phyloP scores from a whole-genome alignment of 2,888 invertebrate species.

The Sminthurinus aureus region DNA sequence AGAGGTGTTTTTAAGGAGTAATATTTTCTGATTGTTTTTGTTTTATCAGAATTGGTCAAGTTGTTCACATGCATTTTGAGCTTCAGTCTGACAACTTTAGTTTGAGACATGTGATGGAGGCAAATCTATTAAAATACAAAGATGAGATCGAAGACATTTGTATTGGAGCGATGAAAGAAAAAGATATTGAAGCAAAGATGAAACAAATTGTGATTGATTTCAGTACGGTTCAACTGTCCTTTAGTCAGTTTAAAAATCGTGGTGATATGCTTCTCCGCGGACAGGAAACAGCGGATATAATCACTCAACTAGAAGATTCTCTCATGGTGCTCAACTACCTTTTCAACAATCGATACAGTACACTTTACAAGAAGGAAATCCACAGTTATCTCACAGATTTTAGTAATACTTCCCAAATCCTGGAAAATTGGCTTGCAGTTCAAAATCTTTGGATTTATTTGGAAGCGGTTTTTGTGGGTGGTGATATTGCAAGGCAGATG shows the following conservation, averaged over 20 bases:
- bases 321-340: slow-evolving; percentile 86
- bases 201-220: slow-evolving; percentile 70
- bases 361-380: slow-evolving; percentile 85
- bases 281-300: slow-evolving; percentile 77
- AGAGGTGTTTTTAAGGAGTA: too few relatives aligned
- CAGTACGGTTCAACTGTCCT: slow-evolving; percentile 62
- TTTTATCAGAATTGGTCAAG: slow-evolving; percentile 68
- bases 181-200: slow-evolving; percentile 88
- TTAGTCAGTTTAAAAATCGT: slow-evolving; percentile 78
- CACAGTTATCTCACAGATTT: slow-evolving; percentile 82
- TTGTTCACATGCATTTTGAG: slow-evolving; percentile 75
- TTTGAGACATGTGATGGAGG: slow-evolving; percentile 82
- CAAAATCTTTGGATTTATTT: slow-evolving; percentile 90
- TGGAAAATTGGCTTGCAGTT: slow-evolving; percentile 85
- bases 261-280: slow-evolving; percentile 84
- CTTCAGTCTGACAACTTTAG: slow-evolving; percentile 82
- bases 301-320: slow-evolving; percentile 81
- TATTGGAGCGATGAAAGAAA: slow-evolving; percentile 87
- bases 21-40: too few relatives aligned
- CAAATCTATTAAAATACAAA: slow-evolving; percentile 79
- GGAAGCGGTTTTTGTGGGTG: slow-evolving; percentile 90
- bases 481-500: slow-evolving; percentile 86
- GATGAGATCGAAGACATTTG: slow-evolving; percentile 75
- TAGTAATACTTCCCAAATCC: slow-evolving; percentile 79
- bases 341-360: slow-evolving; percentile 84